A percentile compares a stretch with the other conserved stretches of the same genome.
These are phyloP conservation scores for Cremastinae sp. DNA, from an alignment of 2,888 invertebrate genomes.

Conservation along the genomic window DNA sequence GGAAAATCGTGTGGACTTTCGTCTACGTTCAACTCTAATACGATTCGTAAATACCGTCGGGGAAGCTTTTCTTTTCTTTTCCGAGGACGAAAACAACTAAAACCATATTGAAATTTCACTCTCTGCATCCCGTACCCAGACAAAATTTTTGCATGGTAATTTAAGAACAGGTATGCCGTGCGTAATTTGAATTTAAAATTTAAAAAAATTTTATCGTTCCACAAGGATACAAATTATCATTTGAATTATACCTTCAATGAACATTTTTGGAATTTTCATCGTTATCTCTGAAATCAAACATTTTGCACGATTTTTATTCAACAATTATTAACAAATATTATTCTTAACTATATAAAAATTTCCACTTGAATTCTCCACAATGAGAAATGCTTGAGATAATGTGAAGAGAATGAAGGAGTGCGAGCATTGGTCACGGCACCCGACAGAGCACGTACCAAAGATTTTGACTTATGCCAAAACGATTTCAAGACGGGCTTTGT, in stretches of 20 bases:
- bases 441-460: conserved; percentile 70
- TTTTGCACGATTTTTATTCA: too few relatives aligned
- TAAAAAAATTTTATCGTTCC: too few relatives aligned
- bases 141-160: too few relatives aligned
- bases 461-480: conserved; percentile 79
- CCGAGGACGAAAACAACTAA: conserved; percentile 50
- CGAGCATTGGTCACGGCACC: conserved; percentile 65
- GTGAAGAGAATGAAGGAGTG: conserved; percentile 45
- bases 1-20: conserved; percentile 52
- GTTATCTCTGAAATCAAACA: too few relatives aligned
- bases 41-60: neutral
- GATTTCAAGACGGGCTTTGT: conserved; percentile 75
- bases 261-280: too few relatives aligned
- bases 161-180: too few relatives aligned
- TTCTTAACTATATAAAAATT: too few relatives aligned
- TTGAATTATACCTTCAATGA: too few relatives aligned
- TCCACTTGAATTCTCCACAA: neutral
- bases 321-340: too few relatives aligned
- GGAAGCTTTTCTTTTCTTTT: conserved; percentile 12
- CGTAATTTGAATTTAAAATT: too few relatives aligned
- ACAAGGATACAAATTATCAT: too few relatives aligned
- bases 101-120: neutral
- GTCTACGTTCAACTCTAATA: conserved; percentile 1
- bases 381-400: conserved; percentile 20
- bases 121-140: too few relatives aligned